phyloP scores from a whole-genome alignment of 2,797 vertebrate species.

The Avahi laniger region DNA sequence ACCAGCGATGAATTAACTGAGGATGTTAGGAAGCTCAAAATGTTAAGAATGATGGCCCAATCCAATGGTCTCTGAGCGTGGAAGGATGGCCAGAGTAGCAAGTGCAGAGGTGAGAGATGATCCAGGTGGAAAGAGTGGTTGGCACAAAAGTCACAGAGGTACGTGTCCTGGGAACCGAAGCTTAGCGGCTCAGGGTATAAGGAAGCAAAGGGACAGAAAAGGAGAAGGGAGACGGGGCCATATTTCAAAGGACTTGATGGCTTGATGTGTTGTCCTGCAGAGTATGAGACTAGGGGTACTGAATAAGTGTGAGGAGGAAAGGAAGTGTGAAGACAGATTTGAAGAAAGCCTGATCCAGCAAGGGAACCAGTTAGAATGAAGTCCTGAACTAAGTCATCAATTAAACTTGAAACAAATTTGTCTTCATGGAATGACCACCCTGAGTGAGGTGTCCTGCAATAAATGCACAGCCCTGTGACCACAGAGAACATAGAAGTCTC shows the following conservation, averaged over 20 bases:
- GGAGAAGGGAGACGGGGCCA: background rate
- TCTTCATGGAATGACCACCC: background rate
- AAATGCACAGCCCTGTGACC: background rate
- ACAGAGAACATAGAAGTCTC: background rate
- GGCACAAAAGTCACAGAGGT: background rate
- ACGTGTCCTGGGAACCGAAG: background rate
- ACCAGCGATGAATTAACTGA: background rate
- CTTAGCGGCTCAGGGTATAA: background rate
- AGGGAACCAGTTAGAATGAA: background rate
- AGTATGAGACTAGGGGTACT: background rate
- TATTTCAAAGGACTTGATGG: background rate
- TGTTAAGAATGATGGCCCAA: background rate
- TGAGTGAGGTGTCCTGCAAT: background rate
- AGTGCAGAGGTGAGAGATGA: background rate
- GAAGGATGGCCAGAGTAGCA: background rate
- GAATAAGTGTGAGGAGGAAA: background rate
- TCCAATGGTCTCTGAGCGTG: background rate
- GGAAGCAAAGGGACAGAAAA: background rate
- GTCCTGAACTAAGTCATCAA: background rate
- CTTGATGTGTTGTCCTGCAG: background rate
- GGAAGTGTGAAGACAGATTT: fast-evolving
- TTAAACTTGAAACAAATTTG: background rate
- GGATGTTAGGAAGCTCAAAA: background rate
- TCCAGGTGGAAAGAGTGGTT: fast-evolving
- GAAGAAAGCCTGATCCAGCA: background rate